Evolutionary conservation across 2,113 vertebrate genomes (phyloP).

Genomic region (Hyaena hyaena): DNA sequence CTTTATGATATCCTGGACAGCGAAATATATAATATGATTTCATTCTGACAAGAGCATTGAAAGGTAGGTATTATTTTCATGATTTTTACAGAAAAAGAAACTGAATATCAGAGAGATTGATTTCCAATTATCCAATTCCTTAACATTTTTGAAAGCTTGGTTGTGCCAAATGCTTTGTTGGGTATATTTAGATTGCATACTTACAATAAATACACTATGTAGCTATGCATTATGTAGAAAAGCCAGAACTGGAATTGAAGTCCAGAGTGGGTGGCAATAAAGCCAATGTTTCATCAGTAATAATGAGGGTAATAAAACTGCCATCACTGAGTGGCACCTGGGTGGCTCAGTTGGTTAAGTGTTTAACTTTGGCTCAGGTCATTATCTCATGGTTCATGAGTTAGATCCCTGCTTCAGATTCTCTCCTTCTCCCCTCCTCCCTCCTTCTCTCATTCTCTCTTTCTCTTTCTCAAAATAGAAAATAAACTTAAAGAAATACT

Average conservation of each 20-base stretch:
- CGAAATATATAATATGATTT: neutral
- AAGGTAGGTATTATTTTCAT: neutral
- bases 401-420: too few relatives aligned
- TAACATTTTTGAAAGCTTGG: neutral
- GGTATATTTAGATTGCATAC: neutral
- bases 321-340: rapidly evolving
- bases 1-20: neutral
- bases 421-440: too few relatives aligned
- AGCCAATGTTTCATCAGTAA: neutral
- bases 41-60: neutral
- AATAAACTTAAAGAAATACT: neutral
- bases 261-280: neutral
- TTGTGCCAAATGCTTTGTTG: neutral
- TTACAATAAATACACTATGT: neutral
- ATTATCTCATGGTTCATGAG: too few relatives aligned
- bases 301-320: neutral
- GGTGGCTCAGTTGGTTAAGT: too few relatives aligned
- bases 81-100: neutral
- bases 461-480: too few relatives aligned
- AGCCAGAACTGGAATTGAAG: neutral
- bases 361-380: too few relatives aligned
- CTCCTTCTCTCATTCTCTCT: too few relatives aligned
- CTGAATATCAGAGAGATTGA: neutral
- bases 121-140: neutral
- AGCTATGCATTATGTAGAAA: neutral